A percentile compares a stretch with the other conserved stretches of the same genome.
These are phyloP conservation scores for Cololabis saira DNA, from an alignment of 2,113 vertebrate species.

Conservation along the genomic window DNA sequence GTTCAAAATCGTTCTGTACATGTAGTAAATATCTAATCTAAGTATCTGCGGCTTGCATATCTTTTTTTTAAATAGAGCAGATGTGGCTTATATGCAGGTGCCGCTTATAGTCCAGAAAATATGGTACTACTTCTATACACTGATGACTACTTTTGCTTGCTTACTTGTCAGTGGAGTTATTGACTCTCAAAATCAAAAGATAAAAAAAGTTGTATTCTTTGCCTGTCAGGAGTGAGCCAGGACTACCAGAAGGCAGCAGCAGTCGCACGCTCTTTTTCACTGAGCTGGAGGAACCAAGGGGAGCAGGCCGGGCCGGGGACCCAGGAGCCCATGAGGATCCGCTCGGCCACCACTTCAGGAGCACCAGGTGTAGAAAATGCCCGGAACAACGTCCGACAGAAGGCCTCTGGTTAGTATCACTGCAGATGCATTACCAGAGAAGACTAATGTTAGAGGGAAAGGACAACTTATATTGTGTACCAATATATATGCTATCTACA, in stretches of 20 bases:
- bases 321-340: constrained; percentile 94
- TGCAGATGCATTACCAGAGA: background rate
- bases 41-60: too few relatives aligned
- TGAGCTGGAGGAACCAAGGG: constrained; percentile 93
- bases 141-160: too few relatives aligned
- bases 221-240: constrained; percentile 82
- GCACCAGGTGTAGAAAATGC: constrained; percentile 95
- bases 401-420: constrained; percentile 89
- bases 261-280: constrained; percentile 92
- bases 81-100: too few relatives aligned
- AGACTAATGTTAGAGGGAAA: background rate
- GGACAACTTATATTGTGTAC: background rate
- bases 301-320: constrained; percentile 72
- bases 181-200: too few relatives aligned
- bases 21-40: too few relatives aligned
- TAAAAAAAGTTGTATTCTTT: background rate
- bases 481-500: background rate
- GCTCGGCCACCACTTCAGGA: constrained; percentile 96
- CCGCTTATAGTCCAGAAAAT: too few relatives aligned
- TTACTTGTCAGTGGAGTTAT: too few relatives aligned
- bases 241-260: constrained; percentile 89
- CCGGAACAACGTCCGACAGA: constrained; percentile 92
- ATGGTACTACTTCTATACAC: too few relatives aligned
- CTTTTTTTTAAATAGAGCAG: too few relatives aligned
- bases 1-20: too few relatives aligned